A percentile compares a stretch with the other conserved stretches of the same genome.
These are phyloP conservation scores for Papilio dardanus DNA, from an alignment of 1,140 invertebrate species.

Conservation along the genomic window DNA sequence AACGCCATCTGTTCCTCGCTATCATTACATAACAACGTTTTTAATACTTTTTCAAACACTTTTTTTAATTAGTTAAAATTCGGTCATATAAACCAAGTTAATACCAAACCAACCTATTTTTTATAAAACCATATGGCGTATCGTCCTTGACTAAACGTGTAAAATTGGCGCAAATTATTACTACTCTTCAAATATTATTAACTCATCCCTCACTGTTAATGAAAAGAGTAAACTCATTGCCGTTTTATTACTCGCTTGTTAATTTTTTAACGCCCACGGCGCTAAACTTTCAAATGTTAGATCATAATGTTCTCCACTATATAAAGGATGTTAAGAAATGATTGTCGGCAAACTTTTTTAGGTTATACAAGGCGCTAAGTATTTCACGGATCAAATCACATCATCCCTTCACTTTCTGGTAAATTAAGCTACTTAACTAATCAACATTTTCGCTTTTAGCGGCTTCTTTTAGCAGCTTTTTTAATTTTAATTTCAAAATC, in stretches of 20 bases:
- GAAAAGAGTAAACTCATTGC: conserved; percentile 52
- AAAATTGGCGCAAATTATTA: conserved; percentile 12
- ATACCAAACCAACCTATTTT: too few species aligned
- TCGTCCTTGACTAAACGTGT: conserved; percentile 2
- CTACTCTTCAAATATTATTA: background rate
- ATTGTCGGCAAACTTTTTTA: conserved; percentile 5
- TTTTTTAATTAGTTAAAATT: too few species aligned
- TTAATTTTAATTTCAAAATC: too few species aligned
- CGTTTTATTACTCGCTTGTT: conserved; percentile 51
- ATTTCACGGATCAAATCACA: conserved; percentile 6
- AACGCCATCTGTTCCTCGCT: conserved; percentile 12
- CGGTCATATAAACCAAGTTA: too few species aligned
- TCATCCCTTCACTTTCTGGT: background rate
- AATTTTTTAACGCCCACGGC: conserved; percentile 39
- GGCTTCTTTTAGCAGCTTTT: background rate
- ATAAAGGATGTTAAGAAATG: conserved; percentile 26
- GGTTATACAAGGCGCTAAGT: conserved; percentile 1
- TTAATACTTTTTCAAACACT: background rate
- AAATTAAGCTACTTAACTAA: background rate
- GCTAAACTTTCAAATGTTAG: conserved; percentile 31
- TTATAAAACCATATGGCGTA: background rate
- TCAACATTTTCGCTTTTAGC: background rate
- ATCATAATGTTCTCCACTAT: conserved; percentile 19
- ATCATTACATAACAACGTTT: background rate
- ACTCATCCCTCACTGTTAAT: conserved; percentile 42